Base-by-base conservation (phyloP, 2,888 invertebrate genomes). In the Falcaria lacertinaria region DNA sequence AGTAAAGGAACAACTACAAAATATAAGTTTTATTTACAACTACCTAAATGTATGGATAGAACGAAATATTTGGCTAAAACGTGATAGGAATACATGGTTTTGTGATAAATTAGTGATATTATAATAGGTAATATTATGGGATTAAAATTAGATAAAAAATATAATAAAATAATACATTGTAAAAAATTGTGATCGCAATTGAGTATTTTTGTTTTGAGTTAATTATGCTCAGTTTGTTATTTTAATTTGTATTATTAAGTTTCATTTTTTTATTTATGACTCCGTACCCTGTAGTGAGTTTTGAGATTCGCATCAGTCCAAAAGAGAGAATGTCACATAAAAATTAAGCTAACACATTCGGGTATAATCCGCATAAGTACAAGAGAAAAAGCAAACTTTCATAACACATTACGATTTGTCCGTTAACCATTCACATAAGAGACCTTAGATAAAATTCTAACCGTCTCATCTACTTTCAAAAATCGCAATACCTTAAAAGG, bases 41-140 rank as follows among this genome's bases (percentile, higher is more conserved):
- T 78, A 80, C 69, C 72, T 82, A 83, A 74, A 69, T 55, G 55
- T 80, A 80, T 60, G 73, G 73, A 69, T 80, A 76, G 69, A 86
- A 88, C 69, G 65, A 81, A 86, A 85, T 84, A 85, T 88, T 89
- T 89, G 88, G 87, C 86, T 89, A 88, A 83, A 82, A 79, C 74
- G 79, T 80, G 76, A 77, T 85, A 84, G 80, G 84, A 81, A 78
- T 84, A 85, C 71, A 75, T 72, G 65, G 61, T 66, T 65, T 59
- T 64, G 74, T 74, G 76, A 74, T 56, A 73, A 75, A 74, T 70
- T 66, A 57, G 69, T 72, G 69, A 71, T 63, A 60, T 54, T 51
- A 46, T 34, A 6, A 39, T 42, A 33, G 14, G 25, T 37, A 58
- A 14, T 35, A 13, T 13, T 37, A 37, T 22, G 37, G 37, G 37